phyloP scores from a whole-genome alignment of 2,113 vertebrate genomes.

The Narcine bancroftii region DNA sequence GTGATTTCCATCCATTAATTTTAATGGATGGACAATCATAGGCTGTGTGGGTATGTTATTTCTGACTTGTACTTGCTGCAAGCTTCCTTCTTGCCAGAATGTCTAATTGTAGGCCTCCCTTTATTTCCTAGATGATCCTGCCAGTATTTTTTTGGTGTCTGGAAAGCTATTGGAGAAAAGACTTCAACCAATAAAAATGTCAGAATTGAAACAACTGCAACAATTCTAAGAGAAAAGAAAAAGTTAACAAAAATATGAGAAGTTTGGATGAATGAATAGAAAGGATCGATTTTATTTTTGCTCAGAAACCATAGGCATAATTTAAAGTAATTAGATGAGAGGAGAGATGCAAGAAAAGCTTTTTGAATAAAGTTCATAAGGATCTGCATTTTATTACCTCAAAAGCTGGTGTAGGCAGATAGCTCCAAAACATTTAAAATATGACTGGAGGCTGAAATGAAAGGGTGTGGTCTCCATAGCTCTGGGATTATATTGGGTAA shows the following conservation, averaged over 20 bases:
- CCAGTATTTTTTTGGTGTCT: not conserved
- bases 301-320: too few species aligned
- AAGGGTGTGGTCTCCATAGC: too few species aligned
- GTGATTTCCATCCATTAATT: constrained; percentile 31
- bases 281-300: too few species aligned
- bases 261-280: too few species aligned
- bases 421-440: too few species aligned
- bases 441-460: too few species aligned
- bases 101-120: not conserved
- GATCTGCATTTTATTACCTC: too few species aligned
- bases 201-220: not conserved
- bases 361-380: too few species aligned
- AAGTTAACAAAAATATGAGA: not conserved
- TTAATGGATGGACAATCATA: constrained; percentile 11
- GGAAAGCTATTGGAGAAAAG: not conserved
- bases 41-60: constrained; percentile 16
- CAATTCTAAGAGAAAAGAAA: not conserved
- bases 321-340: too few species aligned
- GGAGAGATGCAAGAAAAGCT: too few species aligned
- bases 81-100: not conserved
- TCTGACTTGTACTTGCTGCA: constrained; percentile 2
- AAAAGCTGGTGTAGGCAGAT: too few species aligned
- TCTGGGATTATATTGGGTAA: too few species aligned
- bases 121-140: not conserved
- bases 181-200: not conserved